Evolutionary conservation across 2,797 vertebrate genomes (phyloP).

Genomic region (Microctenopoma steveboyesi): DNA sequence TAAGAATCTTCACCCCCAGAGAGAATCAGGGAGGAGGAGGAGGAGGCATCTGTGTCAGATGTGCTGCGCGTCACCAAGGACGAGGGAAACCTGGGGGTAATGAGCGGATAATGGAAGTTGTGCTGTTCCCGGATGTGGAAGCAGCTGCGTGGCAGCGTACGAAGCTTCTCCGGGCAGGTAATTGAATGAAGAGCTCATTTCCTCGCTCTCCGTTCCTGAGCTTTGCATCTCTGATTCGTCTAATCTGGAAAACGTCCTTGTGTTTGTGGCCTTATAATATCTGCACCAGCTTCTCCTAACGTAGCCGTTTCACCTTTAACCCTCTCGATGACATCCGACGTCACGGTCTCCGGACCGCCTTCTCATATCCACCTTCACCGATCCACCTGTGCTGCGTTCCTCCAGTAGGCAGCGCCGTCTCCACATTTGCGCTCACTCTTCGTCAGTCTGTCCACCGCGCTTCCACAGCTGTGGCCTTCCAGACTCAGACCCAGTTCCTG

Average conservation of each 20-base stretch:
- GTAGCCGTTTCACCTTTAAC: too few species aligned
- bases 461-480: too few species aligned
- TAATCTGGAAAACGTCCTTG: background rate
- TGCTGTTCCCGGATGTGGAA: slow-evolving; percentile 16
- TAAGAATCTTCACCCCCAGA: too few species aligned
- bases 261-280: background rate
- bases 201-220: slow-evolving; percentile 26
- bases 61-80: slow-evolving; percentile 11
- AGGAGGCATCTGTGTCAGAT: background rate
- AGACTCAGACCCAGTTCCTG: too few species aligned
- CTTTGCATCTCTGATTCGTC: slow-evolving; percentile 22
- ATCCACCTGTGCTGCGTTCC: too few species aligned
- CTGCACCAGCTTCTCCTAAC: too few species aligned
- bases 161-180: slow-evolving; percentile 24
- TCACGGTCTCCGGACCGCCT: too few species aligned
- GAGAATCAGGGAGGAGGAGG: background rate
- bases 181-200: slow-evolving; percentile 47
- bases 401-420: too few species aligned
- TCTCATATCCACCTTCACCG: too few species aligned
- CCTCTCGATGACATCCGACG: too few species aligned
- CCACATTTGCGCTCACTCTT: too few species aligned
- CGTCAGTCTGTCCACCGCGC: too few species aligned
- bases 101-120: slow-evolving; percentile 14
- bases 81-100: background rate
- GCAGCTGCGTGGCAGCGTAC: slow-evolving; percentile 1